Base-by-base conservation (phyloP, 1,140 invertebrate species). In the Chymomyza costata region DNA sequence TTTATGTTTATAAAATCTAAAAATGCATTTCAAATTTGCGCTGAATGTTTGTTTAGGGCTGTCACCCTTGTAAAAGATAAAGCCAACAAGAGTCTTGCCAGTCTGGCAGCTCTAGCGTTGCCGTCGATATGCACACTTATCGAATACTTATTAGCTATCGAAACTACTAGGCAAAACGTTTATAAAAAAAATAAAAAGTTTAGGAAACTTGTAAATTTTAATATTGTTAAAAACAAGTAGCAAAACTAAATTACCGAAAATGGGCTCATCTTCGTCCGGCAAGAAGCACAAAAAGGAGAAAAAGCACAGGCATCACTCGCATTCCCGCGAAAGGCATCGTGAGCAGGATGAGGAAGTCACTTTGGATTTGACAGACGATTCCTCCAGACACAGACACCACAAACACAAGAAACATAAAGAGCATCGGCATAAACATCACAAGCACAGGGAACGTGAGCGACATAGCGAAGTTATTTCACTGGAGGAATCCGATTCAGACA, bases 231-330 rank as follows among this genome's bases (percentile, higher is more conserved):
- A n/a, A n/a, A n/a, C n/a, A n/a, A n/a, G n/a, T n/a, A n/a, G n/a
- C n/a, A n/a, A n/a, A n/a, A n/a, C n/a, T n/a, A n/a, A n/a, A n/a
- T 43, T 14, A 3, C 6, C 38, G 21, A 73, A 47, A 64, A 84
- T 84, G 82, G 82, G 82, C 17, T 85, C 82, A 1, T 70, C 69
- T 1, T 78, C 82, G 16, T 70, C 67, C n/a, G 82, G 71, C 15
- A 86, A 85, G 43, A 86, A 86, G 15, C 83, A 86, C 45, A 86
- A 86, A 48, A 86, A 86, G 45, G 85, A 86, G 3, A 85, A 83
- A 3, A 86, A 86, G 47, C 57, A 61, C 31, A 74, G 70, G 15
- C 73, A 83, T 40, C 62, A 69, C 3, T 82, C 76, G 10, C 78
- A 52, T 10, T 82, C 73, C n/a, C 19, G 13, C 2, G 73, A 76